Evolutionary conservation across 2,797 vertebrate genomes (phyloP).

Genomic region (Scolopax rusticola): DNA sequence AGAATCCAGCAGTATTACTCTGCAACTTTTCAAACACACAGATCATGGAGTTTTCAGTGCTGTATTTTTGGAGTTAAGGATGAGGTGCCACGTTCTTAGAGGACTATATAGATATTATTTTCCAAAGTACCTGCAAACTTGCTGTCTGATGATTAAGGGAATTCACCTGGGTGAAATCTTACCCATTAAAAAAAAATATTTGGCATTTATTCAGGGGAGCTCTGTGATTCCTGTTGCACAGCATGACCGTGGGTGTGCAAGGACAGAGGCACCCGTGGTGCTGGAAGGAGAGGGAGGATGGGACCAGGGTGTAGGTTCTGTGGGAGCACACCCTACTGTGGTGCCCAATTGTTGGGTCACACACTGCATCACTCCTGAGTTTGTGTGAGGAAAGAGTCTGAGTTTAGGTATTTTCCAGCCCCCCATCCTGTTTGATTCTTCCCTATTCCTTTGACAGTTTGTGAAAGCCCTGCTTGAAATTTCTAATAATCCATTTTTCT

Average conservation of each 20-base stretch:
- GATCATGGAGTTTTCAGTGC: neutral
- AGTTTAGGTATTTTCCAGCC: neutral
- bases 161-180: neutral
- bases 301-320: neutral
- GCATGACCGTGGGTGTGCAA: rapidly evolving
- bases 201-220: neutral
- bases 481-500: neutral
- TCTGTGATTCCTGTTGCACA: neutral
- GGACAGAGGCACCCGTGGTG: rapidly evolving
- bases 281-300: neutral
- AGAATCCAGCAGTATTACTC: neutral
- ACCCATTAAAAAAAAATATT: neutral
- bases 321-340: neutral
- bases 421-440: neutral
- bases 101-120: neutral
- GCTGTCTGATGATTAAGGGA: neutral
- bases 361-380: neutral
- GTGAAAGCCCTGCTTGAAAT: neutral
- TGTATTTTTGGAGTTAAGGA: rapidly evolving
- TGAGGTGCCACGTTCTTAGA: neutral
- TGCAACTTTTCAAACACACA: neutral
- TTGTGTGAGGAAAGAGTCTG: neutral
- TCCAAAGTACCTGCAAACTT: neutral
- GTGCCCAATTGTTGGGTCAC: neutral
- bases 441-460: neutral